phyloP scores from a whole-genome alignment of 2,888 invertebrate genomes.

The Cyclophora punctaria region DNA sequence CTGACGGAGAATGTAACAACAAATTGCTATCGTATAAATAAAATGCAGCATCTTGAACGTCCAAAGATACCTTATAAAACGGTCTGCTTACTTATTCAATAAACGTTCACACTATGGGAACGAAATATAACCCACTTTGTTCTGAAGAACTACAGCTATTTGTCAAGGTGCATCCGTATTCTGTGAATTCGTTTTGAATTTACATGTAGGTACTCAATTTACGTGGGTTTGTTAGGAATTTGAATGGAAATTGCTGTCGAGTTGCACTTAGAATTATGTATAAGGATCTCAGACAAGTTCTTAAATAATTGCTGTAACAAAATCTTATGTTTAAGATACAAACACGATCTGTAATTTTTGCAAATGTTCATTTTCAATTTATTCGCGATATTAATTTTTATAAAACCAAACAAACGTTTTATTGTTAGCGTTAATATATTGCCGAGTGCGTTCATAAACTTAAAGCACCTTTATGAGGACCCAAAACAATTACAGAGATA shows the following conservation, averaged over 20 bases:
- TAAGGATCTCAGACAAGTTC: too few species aligned
- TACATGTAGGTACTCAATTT: constrained; percentile 13
- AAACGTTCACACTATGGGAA: constrained; percentile 63
- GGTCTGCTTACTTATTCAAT: constrained; percentile 63
- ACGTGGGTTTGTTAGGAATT: constrained; percentile 1
- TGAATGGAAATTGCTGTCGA: constrained; percentile 1
- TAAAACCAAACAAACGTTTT: too few species aligned
- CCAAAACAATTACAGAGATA: neutral
- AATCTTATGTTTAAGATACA: too few species aligned
- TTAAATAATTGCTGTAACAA: too few species aligned
- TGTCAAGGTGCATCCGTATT: constrained; percentile 60
- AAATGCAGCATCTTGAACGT: constrained; percentile 26
- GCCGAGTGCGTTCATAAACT: too few species aligned
- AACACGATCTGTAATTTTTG: too few species aligned
- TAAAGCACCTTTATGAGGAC: too few species aligned
- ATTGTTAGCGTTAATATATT: too few species aligned
- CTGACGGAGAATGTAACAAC: constrained; percentile 18
- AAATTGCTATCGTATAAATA: constrained; percentile 26
- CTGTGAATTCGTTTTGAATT: constrained; percentile 36
- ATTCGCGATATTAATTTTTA: too few species aligned
- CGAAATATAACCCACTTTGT: constrained; percentile 65
- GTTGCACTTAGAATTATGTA: too few species aligned
- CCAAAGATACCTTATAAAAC: constrained; percentile 34
- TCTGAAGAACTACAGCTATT: constrained; percentile 59
- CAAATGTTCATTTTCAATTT: too few species aligned